Evolutionary conservation across 2,797 vertebrate species (phyloP).

Genomic region (Gymnothorax reevesii): DNA sequence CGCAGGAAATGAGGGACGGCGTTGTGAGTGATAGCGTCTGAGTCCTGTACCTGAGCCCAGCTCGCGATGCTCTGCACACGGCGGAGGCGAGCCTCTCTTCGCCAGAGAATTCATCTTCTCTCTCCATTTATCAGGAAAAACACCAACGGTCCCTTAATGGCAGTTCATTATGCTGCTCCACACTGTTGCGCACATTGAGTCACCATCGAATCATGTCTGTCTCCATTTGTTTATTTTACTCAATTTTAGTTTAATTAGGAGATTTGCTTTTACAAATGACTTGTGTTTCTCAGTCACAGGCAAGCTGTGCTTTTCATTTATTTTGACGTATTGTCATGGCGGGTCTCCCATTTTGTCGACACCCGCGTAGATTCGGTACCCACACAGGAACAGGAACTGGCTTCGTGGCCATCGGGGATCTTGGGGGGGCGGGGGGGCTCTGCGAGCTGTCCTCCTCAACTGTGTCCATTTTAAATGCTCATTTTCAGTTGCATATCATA

Average conservation of each 20-base stretch:
- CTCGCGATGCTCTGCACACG: background rate
- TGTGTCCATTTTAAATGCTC: background rate
- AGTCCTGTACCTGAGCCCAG: background rate
- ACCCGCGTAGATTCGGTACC: no score
- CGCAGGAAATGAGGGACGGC: conserved; percentile 18
- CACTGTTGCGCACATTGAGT: background rate
- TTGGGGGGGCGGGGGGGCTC: background rate
- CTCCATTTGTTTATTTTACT: background rate
- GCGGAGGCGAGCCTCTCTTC: background rate
- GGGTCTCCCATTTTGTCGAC: background rate
- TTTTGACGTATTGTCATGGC: background rate
- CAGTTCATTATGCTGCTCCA: background rate
- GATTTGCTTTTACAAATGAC: background rate
- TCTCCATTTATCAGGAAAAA: background rate
- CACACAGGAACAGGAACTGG: no score
- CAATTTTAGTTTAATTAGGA: background rate
- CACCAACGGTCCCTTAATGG: background rate
- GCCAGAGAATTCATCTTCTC: background rate
- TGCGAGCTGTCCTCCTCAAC: background rate
- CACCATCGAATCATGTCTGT: background rate
- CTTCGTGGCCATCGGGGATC: no score
- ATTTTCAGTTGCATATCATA: conserved; percentile 15
- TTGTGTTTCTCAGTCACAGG: background rate
- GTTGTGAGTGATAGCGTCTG: background rate
- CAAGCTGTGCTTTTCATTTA: conserved; percentile 1